Percentiles rank a stretch among this genome's conserved stretches.
phyloP scores from a whole-genome alignment of 2,888 invertebrate genomes.

The Drosophila mimica region DNA sequence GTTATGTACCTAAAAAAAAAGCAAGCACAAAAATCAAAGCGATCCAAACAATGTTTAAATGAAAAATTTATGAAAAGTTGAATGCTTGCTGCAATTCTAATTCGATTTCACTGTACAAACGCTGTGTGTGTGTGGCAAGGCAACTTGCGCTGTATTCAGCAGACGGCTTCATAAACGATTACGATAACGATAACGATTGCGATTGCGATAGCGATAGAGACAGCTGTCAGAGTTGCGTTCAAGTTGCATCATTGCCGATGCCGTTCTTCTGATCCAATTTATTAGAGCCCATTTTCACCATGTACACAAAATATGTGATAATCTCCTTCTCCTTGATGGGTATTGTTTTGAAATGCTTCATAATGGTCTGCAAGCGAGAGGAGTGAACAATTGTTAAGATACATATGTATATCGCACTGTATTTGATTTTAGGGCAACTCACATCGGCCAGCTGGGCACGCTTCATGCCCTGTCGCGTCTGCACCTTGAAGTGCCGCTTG shows the following conservation, averaged over 20 bases:
- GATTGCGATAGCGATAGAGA: slow-evolving; percentile 19
- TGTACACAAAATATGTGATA: slow-evolving; percentile 97
- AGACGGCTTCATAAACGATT: slow-evolving; percentile 32
- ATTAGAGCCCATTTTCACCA: slow-evolving; percentile 93
- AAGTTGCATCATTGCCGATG: slow-evolving; percentile 83
- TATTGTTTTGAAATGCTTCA: slow-evolving; percentile 97
- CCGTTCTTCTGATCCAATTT: slow-evolving; percentile 85
- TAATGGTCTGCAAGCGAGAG: slow-evolving; percentile 90
- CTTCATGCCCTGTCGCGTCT: slow-evolving; percentile 95
- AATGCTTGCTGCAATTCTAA: slow-evolving; percentile 8
- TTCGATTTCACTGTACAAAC: slow-evolving; percentile 41
- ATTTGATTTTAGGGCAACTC: slow-evolving; percentile 81
- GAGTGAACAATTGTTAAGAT: slow-evolving; percentile 1
- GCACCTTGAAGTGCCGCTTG: slow-evolving; percentile 96
- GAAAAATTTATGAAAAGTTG: background rate
- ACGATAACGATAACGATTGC: slow-evolving; percentile 30
- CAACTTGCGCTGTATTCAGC: slow-evolving; percentile 33
- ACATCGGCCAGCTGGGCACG: slow-evolving; percentile 98
- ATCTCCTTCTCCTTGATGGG: slow-evolving; percentile 98
- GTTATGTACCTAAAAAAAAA: background rate
- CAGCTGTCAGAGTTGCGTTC: slow-evolving; percentile 49
- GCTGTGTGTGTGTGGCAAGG: slow-evolving; percentile 17
- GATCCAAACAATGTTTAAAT: no score
- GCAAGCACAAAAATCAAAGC: background rate
- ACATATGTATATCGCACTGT: background rate